phyloP scores from a whole-genome alignment of 2,113 vertebrate species.

The Hippocampus abdominalis region DNA sequence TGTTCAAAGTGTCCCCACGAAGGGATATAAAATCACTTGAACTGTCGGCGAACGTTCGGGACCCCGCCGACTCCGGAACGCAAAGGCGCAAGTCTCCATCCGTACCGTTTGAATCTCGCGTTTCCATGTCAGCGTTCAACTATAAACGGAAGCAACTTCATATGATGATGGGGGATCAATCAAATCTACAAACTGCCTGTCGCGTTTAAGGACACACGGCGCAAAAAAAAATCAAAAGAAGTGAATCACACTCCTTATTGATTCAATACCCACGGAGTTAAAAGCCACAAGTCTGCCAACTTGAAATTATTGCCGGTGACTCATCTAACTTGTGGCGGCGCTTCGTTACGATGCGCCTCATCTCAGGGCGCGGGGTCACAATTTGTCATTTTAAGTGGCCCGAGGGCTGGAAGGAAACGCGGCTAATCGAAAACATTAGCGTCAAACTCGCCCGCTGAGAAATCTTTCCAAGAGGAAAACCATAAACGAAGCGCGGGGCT shows the following conservation, averaged over 20 bases:
- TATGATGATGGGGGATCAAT: not conserved
- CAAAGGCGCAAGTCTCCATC: too few species aligned
- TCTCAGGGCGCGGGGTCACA: not conserved
- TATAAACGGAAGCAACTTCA: not conserved
- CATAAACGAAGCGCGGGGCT: conserved; percentile 22
- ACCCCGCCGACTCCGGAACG: too few species aligned
- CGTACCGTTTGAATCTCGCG: too few species aligned
- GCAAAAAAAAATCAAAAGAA: not conserved
- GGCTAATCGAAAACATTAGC: not conserved
- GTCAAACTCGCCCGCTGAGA: not conserved
- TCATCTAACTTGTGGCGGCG: not conserved
- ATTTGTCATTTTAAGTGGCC: not conserved
- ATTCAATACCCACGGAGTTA: not conserved
- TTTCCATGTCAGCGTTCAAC: not conserved
- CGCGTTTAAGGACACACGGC: too few species aligned
- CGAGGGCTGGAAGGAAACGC: not conserved
- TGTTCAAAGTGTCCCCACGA: too few species aligned
- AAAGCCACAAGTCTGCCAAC: not conserved
- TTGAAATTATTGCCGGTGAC: not conserved
- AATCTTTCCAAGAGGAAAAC: conserved; percentile 6
- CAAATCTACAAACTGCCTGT: not conserved
- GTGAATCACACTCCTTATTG: not conserved
- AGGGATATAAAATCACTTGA: too few species aligned
- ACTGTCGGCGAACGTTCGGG: too few species aligned
- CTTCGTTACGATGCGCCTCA: not conserved